Base-by-base conservation (phyloP, 1,140 invertebrate genomes). In the Goniozus legneri region DNA sequence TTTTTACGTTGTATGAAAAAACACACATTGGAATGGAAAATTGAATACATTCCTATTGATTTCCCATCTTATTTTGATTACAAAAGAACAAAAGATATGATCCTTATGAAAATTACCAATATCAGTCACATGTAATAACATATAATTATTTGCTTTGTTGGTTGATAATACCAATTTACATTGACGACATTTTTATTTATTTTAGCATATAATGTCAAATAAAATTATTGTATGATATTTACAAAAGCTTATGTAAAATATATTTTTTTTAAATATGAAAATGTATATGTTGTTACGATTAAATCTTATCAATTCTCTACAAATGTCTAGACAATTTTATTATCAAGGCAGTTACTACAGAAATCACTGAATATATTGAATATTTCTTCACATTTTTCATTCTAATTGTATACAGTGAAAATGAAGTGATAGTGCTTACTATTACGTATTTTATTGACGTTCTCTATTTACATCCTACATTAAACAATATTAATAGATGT, bases 51-150 rank as follows among this genome's bases (percentile, higher is more conserved):
- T 27, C 76, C 80, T 1, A 67, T 84, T n/a, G 81, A 88, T 66
- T 91, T 92, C 65, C 81, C 86, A 2, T 86, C 88, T 66, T 91
- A 87, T 74, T 92, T 93, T 58, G 80, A 83, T 4, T 93, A 93
- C 60, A 84, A 91, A 42, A 77, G 88, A 42, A 82, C 84, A 1
- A 85, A 86, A 59, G 81, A 92, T 59, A 71, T 93, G 45, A 80
- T 90, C 12, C 63, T 92, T 30, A 86, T 87, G 80, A 83, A 84
- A 71, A 84, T 92, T 47, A 38, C 57, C 44, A 71, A 55, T 27
- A 27, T 6, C 4, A 27, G 4, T 27, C 10, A 10, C n/a, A n/a
- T n/a, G n/a, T n/a, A n/a, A n/a, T n/a, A n/a, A n/a, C n/a, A n/a
- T n/a, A n/a, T n/a, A n/a, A n/a, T n/a, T n/a, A n/a, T n/a, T n/a